Evolutionary conservation across 1,140 invertebrate species (phyloP), one percentile per base, ranked within the genome.

Genomic region (Aphelinus atriplicis): DNA sequence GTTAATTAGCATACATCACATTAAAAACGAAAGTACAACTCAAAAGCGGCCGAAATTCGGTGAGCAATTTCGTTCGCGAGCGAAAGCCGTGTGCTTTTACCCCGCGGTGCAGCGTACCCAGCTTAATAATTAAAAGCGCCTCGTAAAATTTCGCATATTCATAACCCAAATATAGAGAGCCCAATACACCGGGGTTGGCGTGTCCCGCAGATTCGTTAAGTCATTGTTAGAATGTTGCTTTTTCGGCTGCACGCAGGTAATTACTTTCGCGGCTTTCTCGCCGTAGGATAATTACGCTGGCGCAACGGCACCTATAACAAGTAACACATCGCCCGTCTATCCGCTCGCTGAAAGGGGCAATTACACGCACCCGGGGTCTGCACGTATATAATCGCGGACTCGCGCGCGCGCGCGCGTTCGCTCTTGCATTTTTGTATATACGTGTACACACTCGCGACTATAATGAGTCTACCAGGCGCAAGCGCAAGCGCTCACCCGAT

Each of bases 11-110:
- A 51, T 62, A 48, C 47, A 53, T 64, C n/a, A 47, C 63, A 63
- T 71, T 6, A 71, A 55, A 62, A 63, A 63, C 51, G 61, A 71
- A 71, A 71, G 70, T 71, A 55, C 51, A 55, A 0, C 26, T 46
- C 1, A 47, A 1, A 46, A n/a, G 56, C 10, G 45, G n/a, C 10
- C 63, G 63, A 71, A 63, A 63, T 47, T 1, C 58, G 42, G 10
- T 64, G 63, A 7, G 42, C 60, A 60, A 63, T 47, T 71, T 64
- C 58, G 53, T 50, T 43, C 50, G 43, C 0, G 62, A 10, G 26
- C 47, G 69, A 63, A 46, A 63, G 69, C 50, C 26, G 26, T 26
- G 26, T 26, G 26, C 26, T 26, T 26, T 26, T 26, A 26, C 26
- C 26, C 26, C 26, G 26, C 26, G 26, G 26, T 26, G 26, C 26